Evolutionary conservation across 1,140 invertebrate genomes (phyloP).

Genomic region (Ctenoplectra terminalis): DNA sequence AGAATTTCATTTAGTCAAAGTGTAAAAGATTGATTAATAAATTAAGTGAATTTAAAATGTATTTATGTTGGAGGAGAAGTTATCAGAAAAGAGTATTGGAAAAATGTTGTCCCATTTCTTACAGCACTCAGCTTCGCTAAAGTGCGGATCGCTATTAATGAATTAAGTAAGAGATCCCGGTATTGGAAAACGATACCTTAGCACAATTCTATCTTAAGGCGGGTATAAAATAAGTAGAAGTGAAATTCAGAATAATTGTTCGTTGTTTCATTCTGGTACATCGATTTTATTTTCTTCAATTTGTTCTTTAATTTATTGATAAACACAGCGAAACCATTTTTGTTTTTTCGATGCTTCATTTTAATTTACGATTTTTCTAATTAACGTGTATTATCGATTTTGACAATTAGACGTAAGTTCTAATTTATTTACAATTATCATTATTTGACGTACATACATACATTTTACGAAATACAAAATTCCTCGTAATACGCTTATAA

Average conservation of each 20-base stretch:
- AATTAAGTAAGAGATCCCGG: not conserved
- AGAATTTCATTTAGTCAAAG: too few relatives aligned
- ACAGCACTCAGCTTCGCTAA: not conserved
- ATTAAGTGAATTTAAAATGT: not conserved
- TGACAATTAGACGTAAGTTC: too few relatives aligned
- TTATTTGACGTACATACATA: too few relatives aligned
- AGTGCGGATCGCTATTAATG: not conserved
- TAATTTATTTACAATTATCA: too few relatives aligned
- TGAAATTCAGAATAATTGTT: not conserved
- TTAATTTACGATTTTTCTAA: too few relatives aligned
- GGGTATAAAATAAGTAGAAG: not conserved
- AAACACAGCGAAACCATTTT: too few relatives aligned
- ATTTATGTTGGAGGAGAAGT: not conserved
- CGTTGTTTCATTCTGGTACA: not conserved
- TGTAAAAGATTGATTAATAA: too few relatives aligned
- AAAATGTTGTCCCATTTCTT: not conserved
- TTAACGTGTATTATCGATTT: too few relatives aligned
- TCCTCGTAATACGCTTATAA: too few relatives aligned
- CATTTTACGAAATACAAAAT: too few relatives aligned
- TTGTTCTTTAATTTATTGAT: not conserved
- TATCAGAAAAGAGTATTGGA: not conserved
- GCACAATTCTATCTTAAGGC: not conserved
- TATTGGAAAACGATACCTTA: conserved; percentile 6
- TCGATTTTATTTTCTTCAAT: not conserved
- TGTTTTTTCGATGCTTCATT: too few relatives aligned